Evolutionary conservation across 1,140 invertebrate species (phyloP).

Genomic region (Ceratina calcarata): DNA sequence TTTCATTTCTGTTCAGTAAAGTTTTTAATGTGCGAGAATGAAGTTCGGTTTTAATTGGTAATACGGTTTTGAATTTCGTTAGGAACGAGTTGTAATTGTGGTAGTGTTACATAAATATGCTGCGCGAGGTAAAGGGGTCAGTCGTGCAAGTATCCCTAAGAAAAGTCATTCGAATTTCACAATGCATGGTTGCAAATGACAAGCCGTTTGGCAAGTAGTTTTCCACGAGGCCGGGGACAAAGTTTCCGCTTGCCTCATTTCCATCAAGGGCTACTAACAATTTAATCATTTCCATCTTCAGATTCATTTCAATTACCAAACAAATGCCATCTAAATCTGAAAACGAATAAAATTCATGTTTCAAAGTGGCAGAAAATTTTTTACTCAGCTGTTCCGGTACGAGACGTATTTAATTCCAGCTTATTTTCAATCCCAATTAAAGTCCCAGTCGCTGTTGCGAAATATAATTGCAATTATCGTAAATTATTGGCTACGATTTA

Average conservation of each 20-base stretch:
- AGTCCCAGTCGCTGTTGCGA: no score
- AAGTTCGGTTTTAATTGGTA: no score
- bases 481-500: not conserved
- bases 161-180: conserved; percentile 39
- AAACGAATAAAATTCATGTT: no score
- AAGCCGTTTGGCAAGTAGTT: conserved; percentile 18
- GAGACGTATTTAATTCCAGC: no score
- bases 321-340: no score
- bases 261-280: not conserved
- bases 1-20: no score
- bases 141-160: conserved; percentile 4
- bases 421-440: no score
- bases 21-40: no score
- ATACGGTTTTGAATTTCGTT: no score
- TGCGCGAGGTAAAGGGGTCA: conserved; percentile 3
- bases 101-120: conserved; percentile 22
- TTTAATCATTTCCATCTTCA: not conserved
- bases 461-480: not conserved
- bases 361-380: no score
- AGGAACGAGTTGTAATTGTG: not conserved
- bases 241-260: conserved; percentile 26
- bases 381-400: no score
- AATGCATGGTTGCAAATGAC: conserved; percentile 15
- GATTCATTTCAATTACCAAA: not conserved
- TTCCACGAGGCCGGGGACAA: not conserved